phyloP scores from a whole-genome alignment of 2,888 invertebrate species.

The Hemicrepidius hirtus region DNA sequence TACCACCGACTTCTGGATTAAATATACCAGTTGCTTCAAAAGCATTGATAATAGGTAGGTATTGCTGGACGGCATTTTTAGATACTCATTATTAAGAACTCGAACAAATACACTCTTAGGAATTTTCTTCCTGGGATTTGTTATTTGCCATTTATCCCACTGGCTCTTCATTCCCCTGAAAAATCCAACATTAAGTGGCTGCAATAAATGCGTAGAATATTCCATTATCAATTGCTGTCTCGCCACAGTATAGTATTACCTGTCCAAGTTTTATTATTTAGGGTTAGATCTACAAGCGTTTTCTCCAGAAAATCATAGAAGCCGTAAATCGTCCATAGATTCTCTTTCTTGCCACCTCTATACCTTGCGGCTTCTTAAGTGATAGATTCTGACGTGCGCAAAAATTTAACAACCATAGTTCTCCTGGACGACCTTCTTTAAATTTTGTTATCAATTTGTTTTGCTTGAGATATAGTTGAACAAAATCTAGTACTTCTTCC shows the following conservation, averaged over 20 bases:
- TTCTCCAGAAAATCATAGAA: conserved; percentile 20
- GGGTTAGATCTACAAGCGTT: not conserved
- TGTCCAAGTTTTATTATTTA: conserved; percentile 18
- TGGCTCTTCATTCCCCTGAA: conserved; percentile 42
- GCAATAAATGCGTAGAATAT: conserved; percentile 22
- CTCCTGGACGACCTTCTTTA: conserved; percentile 9
- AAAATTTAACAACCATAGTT: conserved; percentile 11
- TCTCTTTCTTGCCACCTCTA: conserved; percentile 14
- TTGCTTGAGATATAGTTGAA: conserved; percentile 48
- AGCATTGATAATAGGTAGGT: not conserved
- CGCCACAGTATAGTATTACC: conserved; percentile 16
- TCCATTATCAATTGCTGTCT: conserved; percentile 16
- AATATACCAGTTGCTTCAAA: not conserved
- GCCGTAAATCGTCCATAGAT: conserved; percentile 15
- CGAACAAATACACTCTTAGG: no score
- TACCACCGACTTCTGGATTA: no score
- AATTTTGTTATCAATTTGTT: conserved; percentile 45
- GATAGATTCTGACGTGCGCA: conserved; percentile 11
- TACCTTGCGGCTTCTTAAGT: conserved; percentile 16
- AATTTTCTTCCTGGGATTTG: not conserved
- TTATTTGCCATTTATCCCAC: conserved; percentile 23
- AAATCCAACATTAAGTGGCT: conserved; percentile 64
- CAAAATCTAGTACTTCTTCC: conserved; percentile 15
- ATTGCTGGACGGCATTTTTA: not conserved
- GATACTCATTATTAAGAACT: not conserved